phyloP scores from a whole-genome alignment of 1,140 invertebrate genomes.

The Sitobion miscanthi region DNA sequence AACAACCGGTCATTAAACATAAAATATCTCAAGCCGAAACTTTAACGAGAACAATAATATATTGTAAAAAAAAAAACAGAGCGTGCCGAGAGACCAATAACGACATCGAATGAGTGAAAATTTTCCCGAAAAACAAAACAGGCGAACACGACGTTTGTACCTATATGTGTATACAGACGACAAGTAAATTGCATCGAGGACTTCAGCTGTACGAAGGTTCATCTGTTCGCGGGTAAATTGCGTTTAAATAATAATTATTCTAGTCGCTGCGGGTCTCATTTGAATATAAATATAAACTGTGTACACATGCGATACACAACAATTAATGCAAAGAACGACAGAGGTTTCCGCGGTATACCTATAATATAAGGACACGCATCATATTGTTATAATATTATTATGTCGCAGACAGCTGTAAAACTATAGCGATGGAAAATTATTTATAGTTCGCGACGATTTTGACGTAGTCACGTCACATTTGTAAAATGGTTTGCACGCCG shows the following conservation, averaged over 20 bases:
- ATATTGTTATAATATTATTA: too few relatives aligned
- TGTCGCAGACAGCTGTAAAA: too few relatives aligned
- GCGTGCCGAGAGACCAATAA: neutral
- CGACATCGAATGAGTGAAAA: neutral
- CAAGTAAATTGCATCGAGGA: too few relatives aligned
- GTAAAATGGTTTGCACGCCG: neutral
- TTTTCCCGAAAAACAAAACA: neutral
- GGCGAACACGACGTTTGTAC: too few relatives aligned
- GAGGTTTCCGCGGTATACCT: neutral
- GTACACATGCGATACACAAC: neutral
- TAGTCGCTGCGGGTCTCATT: neutral
- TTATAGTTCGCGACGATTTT: neutral
- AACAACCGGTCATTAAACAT: neutral
- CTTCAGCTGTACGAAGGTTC: too few relatives aligned
- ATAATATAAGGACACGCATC: neutral
- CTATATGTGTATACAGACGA: too few relatives aligned
- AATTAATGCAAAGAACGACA: neutral
- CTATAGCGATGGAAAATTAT: neutral
- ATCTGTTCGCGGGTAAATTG: too few relatives aligned
- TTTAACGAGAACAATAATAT: neutral
- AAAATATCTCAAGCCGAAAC: neutral
- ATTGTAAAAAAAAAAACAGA: neutral
- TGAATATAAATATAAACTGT: neutral
- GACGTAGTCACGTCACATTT: neutral
- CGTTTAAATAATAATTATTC: too few relatives aligned